phyloP scores from a whole-genome alignment of 2,888 invertebrate species.

The Drosophila quinaria region DNA sequence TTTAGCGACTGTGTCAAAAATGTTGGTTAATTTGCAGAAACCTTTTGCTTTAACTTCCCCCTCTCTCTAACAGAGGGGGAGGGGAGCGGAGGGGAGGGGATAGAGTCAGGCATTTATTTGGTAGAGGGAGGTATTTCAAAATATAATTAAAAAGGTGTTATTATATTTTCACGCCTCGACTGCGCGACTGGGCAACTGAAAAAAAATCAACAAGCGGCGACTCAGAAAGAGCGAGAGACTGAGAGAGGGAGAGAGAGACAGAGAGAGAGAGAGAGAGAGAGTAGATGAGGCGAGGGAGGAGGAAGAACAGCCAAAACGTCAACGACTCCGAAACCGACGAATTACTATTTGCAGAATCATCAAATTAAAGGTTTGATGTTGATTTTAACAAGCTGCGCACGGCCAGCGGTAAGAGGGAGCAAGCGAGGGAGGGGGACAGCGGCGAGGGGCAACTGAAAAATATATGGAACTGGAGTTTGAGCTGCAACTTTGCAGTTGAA shows the following conservation, averaged over 20 bases:
- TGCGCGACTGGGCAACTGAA: slow-evolving; percentile 56
- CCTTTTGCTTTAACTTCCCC: slow-evolving; percentile 63
- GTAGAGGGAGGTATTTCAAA: slow-evolving; percentile 39
- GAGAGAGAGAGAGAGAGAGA: neutral
- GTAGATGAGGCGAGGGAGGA: slow-evolving; percentile 2
- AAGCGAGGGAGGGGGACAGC: neutral
- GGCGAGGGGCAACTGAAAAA: slow-evolving; percentile 26
- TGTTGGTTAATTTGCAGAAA: slow-evolving; percentile 61
- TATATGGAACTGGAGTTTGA: slow-evolving; percentile 58
- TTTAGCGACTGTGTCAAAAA: slow-evolving; percentile 55
- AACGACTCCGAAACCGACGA: slow-evolving; percentile 73
- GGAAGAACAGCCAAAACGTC: slow-evolving; percentile 61
- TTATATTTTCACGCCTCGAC: slow-evolving; percentile 82
- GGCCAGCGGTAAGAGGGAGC: neutral
- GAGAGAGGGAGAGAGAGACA: neutral
- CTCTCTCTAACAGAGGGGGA: neutral
- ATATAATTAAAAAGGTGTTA: slow-evolving; percentile 77
- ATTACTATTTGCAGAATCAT: slow-evolving; percentile 83
- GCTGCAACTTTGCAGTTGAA: slow-evolving; percentile 33
- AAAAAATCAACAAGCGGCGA: slow-evolving; percentile 65
- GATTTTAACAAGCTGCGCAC: slow-evolving; percentile 75
- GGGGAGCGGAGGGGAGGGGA: neutral
- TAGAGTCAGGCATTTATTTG: no score
- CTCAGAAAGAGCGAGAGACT: neutral
- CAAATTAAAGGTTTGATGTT: slow-evolving; percentile 83